phyloP scores from a whole-genome alignment of 2,797 vertebrate genomes.

The Bradypodion pumilum region DNA sequence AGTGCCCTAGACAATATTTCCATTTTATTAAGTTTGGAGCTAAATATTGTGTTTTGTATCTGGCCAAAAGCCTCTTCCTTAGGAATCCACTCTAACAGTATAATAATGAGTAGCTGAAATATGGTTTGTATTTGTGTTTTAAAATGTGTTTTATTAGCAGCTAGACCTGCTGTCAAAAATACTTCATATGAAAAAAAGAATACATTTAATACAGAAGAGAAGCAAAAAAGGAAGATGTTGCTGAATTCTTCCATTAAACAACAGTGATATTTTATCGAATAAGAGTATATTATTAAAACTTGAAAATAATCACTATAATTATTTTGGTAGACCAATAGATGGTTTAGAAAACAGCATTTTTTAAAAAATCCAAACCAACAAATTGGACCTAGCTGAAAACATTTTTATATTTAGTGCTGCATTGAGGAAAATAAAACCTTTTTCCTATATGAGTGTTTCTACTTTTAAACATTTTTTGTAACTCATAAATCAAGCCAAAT shows the following conservation, averaged over 20 bases:
- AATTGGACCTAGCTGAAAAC: not conserved
- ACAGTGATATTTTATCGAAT: slow-evolving; percentile 13
- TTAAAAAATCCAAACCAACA: too few relatives aligned
- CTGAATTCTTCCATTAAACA: slow-evolving; percentile 16
- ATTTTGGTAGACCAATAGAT: not conserved
- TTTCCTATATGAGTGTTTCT: not conserved
- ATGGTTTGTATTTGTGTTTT: slow-evolving; percentile 25
- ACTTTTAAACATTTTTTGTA: not conserved
- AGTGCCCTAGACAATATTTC: slow-evolving; percentile 39
- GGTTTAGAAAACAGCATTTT: too few relatives aligned
- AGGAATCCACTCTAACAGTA: slow-evolving; percentile 40
- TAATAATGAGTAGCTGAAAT: slow-evolving; percentile 47
- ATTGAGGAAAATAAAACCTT: not conserved
- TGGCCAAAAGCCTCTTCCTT: slow-evolving; percentile 52
- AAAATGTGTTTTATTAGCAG: slow-evolving; percentile 43
- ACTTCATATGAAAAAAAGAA: not conserved
- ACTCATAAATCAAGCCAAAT: not conserved
- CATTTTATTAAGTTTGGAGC: slow-evolving; percentile 63
- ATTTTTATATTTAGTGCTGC: not conserved
- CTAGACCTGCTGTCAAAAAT: slow-evolving; percentile 2
- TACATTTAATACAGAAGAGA: not conserved
- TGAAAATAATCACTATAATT: slow-evolving; percentile 10
- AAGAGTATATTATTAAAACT: not conserved
- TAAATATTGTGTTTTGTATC: slow-evolving; percentile 47
- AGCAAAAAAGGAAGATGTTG: slow-evolving; percentile 21